Conservation (phyloP, 1,140 invertebrate species). For the Pollicipes pollicipes region DNA sequence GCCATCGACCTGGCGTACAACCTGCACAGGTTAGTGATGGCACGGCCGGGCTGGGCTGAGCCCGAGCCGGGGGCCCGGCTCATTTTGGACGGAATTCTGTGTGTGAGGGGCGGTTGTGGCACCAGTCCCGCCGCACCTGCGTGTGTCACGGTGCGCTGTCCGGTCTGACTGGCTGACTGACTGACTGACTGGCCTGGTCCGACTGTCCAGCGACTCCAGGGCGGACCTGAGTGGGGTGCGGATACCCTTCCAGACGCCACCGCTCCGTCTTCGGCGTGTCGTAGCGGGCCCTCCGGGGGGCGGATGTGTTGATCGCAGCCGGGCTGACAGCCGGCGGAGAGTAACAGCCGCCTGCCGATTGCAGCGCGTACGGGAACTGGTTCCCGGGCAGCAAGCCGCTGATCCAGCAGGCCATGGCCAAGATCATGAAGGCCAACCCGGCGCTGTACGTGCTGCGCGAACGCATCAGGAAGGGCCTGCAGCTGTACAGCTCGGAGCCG, state of each 20-base stretch:
- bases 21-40: conserved; percentile 68
- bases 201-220: too few species aligned
- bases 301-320: conserved; percentile 15
- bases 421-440: conserved; percentile 99
- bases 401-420: conserved; percentile 99
- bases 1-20: conserved; percentile 98
- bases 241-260: conserved; percentile 12
- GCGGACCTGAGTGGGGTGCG: too few species aligned
- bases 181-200: too few species aligned
- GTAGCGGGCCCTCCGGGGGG: too few species aligned
- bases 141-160: too few species aligned
- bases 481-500: conserved; percentile 96
- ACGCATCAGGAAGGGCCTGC: conserved; percentile 91
- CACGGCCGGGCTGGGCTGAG: too few species aligned
- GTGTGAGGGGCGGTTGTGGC: too few species aligned
- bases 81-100: too few species aligned
- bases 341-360: too few species aligned
- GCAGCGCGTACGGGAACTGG: conserved; percentile 95
- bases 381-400: conserved; percentile 96
- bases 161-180: too few species aligned
- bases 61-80: too few species aligned
- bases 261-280: conserved; percentile 4
- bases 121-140: too few species aligned
- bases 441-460: conserved; percentile 94
- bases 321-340: conserved; percentile 16